Evolutionary conservation across 1,140 invertebrate genomes (phyloP), one percentile per base, ranked within the genome.

Genomic region (Druon quercuslanigerum): DNA sequence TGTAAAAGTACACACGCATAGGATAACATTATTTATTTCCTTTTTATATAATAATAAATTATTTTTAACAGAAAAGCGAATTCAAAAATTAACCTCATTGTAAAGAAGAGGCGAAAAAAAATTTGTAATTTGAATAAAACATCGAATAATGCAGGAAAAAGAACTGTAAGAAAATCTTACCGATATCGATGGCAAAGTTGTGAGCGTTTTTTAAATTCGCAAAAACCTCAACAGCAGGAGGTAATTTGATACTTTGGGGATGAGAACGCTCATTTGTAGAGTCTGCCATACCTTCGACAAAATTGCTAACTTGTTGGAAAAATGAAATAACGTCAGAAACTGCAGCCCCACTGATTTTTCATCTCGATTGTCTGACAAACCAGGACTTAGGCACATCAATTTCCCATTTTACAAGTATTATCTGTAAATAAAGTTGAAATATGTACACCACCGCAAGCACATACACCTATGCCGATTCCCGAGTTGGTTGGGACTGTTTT

Each of bases 171-270:
- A 12, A 51, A 60, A 76, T 84, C 85, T 87, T 89, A 95, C 94
- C 95, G 74, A 96, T 95, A 84, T 95, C 95, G 77, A 95, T 94
- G 3, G 95, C 95, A 90, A 95, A 95, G 81, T 93, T 90, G 84
- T 95, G 94, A 9, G 94, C 95, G 90, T 95, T 95, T 84, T 94
- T 93, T 40, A 95, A 88, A 91, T 95, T 95, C 51, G 94, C 92
- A 86, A 96, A 95, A 12, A 94, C 91, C 81, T 94, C 93, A 66
- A 92, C 86, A 1, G 90, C 89, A 14, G 88, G 86, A 73, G 92
- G 92, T 72, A 93, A 88, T 84, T 92, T 90, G 70, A 92, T 92
- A 82, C 90, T 92, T 71, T 89, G 89, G 20, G 91, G 86, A 78
- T 89, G 84, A 71, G 82, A 83, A 33, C 74, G 81, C 73, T 89